These are phyloP conservation scores for Microhierax caerulescens DNA, from an alignment of 2,797 vertebrate genomes.

Conservation along the genomic window DNA sequence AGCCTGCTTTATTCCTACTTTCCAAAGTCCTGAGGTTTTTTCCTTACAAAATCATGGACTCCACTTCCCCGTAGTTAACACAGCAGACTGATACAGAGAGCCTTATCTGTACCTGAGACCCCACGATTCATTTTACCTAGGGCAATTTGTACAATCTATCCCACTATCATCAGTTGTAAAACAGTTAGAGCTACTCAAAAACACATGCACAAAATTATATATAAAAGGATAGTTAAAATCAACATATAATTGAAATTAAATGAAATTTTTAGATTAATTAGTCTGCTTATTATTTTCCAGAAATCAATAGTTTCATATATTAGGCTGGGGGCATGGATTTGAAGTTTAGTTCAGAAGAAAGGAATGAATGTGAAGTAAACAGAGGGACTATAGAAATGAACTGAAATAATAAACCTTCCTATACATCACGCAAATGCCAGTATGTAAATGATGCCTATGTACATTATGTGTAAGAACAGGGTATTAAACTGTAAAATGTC, in stretches of 20 bases:
- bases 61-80: background rate
- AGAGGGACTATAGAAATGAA: background rate
- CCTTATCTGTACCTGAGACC: background rate
- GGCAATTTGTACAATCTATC: background rate
- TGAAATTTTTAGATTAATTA: background rate
- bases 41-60: background rate
- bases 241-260: background rate
- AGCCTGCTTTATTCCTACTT: background rate
- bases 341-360: background rate
- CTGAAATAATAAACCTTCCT: background rate
- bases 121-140: background rate
- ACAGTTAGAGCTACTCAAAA: background rate
- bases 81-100: background rate
- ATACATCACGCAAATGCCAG: background rate
- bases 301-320: background rate
- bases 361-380: background rate
- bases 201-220: background rate
- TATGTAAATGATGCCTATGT: background rate
- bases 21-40: background rate
- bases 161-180: background rate
- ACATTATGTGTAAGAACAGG: background rate
- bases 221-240: background rate
- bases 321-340: background rate
- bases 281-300: background rate
- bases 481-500: background rate